A percentile compares a stretch with the other conserved stretches of the same genome.
These are phyloP conservation scores for Neodon shergylaensis DNA, from an alignment of 2,113 vertebrate species.

Conservation along the genomic window DNA sequence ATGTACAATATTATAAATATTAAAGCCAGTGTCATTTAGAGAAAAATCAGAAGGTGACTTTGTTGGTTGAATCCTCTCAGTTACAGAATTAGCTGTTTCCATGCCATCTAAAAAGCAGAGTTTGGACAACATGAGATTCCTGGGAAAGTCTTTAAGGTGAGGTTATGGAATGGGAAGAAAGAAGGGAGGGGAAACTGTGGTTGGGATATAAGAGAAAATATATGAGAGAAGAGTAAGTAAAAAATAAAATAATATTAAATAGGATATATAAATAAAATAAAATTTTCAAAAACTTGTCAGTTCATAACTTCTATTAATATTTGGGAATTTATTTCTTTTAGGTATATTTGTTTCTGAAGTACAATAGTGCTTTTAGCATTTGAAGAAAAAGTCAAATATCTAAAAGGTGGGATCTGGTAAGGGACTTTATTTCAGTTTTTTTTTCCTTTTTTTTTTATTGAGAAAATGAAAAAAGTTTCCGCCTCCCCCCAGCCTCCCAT, in stretches of 20 bases:
- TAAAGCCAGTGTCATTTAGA: background rate
- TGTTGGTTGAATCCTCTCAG: background rate
- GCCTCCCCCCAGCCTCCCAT: no score
- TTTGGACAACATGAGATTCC: background rate
- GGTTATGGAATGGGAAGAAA: background rate
- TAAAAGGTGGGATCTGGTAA: background rate
- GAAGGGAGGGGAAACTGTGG: background rate
- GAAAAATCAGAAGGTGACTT: background rate
- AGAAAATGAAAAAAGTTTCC: no score
- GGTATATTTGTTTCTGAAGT: background rate
- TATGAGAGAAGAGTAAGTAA: no score
- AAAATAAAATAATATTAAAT: no score
- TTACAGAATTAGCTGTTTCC: background rate
- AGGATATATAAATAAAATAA: background rate
- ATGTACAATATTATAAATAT: background rate
- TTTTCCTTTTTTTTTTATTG: no score
- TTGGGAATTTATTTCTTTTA: background rate
- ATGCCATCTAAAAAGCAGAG: background rate
- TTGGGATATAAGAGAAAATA: no score
- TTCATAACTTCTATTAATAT: background rate
- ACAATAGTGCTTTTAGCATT: background rate
- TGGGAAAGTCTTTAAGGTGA: background rate
- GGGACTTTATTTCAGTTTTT: background rate
- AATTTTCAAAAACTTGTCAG: background rate
- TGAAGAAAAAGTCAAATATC: conserved; percentile 15